phyloP scores from a whole-genome alignment of 2,797 vertebrate genomes.

The Molossus molossus region DNA sequence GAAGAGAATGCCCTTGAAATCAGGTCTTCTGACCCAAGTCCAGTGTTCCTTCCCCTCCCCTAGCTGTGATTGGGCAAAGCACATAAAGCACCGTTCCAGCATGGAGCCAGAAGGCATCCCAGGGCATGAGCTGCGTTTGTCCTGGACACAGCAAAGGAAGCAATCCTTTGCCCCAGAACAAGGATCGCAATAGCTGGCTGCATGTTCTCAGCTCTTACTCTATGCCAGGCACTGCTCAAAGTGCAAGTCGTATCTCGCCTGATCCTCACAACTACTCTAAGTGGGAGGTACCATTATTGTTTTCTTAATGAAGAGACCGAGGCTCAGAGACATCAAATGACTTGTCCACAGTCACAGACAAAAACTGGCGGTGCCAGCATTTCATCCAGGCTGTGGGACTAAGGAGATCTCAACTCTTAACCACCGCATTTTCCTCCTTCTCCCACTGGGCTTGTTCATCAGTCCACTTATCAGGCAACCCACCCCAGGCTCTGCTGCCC shows the following conservation, averaged over 20 bases:
- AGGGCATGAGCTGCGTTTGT: neutral
- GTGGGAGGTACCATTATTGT: neutral
- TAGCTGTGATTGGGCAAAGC: neutral
- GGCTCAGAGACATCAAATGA: neutral
- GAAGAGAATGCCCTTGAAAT: constrained; percentile 4
- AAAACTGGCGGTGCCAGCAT: neutral
- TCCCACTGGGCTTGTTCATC: neutral
- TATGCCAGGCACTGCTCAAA: neutral
- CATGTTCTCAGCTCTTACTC: neutral
- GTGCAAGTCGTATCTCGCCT: neutral
- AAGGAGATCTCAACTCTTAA: neutral
- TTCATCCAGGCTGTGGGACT: neutral
- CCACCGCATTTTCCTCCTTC: neutral
- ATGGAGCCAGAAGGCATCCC: neutral
- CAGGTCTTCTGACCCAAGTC: neutral
- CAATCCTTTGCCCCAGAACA: neutral
- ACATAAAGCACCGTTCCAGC: neutral
- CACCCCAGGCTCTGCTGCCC: neutral
- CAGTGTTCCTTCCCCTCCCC: neutral
- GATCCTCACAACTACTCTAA: neutral
- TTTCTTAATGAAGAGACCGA: neutral
- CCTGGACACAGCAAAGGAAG: neutral
- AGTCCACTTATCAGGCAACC: constrained; percentile 11
- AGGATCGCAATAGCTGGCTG: neutral
- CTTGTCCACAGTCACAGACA: neutral